phyloP scores from a whole-genome alignment of 2,113 vertebrate species.

The Macrotis lagotis region DNA sequence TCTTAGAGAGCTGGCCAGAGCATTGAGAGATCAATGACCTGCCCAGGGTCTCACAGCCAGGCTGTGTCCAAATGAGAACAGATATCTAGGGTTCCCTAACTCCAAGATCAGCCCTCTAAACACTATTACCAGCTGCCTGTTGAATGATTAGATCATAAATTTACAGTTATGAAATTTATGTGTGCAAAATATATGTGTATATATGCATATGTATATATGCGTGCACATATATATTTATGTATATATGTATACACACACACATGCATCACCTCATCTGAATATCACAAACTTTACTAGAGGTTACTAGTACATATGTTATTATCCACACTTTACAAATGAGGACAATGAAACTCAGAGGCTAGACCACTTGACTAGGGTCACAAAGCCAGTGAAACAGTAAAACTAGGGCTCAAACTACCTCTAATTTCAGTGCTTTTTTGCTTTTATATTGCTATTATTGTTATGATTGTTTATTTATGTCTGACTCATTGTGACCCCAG shows the following conservation, averaged over 20 bases:
- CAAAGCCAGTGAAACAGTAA: not conserved
- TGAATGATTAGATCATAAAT: not conserved
- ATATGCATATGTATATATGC: no score
- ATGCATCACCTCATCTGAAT: not conserved
- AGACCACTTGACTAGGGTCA: not conserved
- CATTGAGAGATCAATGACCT: not conserved
- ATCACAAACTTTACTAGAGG: not conserved
- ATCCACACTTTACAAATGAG: not conserved
- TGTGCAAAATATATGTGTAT: no score
- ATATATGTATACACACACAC: not conserved
- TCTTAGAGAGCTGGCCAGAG: not conserved
- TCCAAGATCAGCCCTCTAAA: not conserved
- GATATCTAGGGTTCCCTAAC: not conserved
- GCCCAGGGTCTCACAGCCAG: not conserved
- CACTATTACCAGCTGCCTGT: not conserved
- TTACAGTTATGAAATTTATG: not conserved
- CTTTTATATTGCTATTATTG: not conserved
- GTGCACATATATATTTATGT: not conserved
- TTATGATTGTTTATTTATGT: not conserved
- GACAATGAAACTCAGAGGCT: not conserved
- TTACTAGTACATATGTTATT: not conserved
- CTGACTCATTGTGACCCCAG: not conserved
- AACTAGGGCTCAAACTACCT: not conserved
- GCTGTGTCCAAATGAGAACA: not conserved
- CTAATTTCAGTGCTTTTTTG: not conserved